phyloP scores from a whole-genome alignment of 2,113 vertebrate genomes.

The Ailurus styani region DNA sequence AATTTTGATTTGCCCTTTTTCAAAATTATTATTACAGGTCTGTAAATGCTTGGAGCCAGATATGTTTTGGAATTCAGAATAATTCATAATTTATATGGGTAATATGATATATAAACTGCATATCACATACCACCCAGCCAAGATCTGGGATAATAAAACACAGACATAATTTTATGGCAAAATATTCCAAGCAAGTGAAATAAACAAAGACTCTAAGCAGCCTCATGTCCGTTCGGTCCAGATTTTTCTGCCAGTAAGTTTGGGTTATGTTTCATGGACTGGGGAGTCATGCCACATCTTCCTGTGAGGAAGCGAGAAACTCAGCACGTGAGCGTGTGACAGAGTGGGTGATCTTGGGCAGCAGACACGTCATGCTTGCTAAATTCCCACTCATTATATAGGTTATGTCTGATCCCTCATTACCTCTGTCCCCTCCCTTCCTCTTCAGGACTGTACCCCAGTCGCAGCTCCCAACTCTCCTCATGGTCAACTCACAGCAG shows the following conservation, averaged over 20 bases:
- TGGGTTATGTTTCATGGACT: background rate
- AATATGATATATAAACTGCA: conserved; percentile 17
- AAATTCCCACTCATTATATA: rapidly evolving
- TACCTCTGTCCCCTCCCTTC: rapidly evolving
- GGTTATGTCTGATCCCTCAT: background rate
- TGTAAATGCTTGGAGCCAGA: conserved; percentile 22
- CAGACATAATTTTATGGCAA: conserved; percentile 29
- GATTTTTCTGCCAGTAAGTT: background rate
- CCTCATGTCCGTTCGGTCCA: background rate
- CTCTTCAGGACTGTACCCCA: rapidly evolving
- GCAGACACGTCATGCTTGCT: rapidly evolving
- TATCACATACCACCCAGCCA: background rate
- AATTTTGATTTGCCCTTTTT: background rate
- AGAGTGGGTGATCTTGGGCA: background rate
- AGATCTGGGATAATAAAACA: conserved; percentile 48
- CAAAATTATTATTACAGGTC: background rate
- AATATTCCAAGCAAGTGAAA: conserved; percentile 40
- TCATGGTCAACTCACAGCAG: rapidly evolving
- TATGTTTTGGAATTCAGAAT: conserved; percentile 45
- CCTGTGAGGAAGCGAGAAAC: background rate
- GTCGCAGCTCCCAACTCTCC: background rate
- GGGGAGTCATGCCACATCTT: background rate
- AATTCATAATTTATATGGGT: conserved; percentile 30
- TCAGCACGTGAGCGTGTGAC: rapidly evolving
- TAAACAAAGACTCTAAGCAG: conserved; percentile 27